Conservation (phyloP, 2,888 invertebrate species). For the Schizotus pectinicornis region DNA sequence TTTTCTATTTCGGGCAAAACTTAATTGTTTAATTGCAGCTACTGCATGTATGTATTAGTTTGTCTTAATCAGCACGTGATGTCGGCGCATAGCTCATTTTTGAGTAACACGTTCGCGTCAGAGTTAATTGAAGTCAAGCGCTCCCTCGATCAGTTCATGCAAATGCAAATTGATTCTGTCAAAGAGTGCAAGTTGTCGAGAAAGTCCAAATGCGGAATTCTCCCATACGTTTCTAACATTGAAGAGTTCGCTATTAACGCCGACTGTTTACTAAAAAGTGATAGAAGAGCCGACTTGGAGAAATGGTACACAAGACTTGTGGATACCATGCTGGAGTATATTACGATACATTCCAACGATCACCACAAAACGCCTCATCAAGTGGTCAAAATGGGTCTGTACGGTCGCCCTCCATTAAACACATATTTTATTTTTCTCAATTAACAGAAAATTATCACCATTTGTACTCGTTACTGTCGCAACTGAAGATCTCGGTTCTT, state of each 20-base stretch:
- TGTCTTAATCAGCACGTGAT: constrained; percentile 91
- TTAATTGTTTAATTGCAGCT: constrained; percentile 64
- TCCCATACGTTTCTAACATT: constrained; percentile 88
- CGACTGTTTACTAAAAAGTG: constrained; percentile 88
- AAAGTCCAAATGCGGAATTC: constrained; percentile 84
- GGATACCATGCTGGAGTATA: constrained; percentile 83
- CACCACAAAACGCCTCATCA: constrained; percentile 92
- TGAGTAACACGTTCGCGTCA: constrained; percentile 86
- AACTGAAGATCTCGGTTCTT: constrained; percentile 87
- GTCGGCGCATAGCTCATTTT: constrained; percentile 86
- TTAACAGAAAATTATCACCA: constrained; percentile 92
- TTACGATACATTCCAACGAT: constrained; percentile 77
- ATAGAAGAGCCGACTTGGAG: constrained; percentile 87
- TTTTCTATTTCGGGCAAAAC: constrained; percentile 3
- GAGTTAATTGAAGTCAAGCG: constrained; percentile 87
- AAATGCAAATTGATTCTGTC: constrained; percentile 80
- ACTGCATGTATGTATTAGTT: constrained; percentile 92
- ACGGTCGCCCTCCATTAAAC: constrained; percentile 44
- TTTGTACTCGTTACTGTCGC: constrained; percentile 83
- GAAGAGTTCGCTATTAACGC: constrained; percentile 87
- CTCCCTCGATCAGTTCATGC: constrained; percentile 91
- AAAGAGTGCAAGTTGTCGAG: constrained; percentile 77
- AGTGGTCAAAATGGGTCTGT: constrained; percentile 84
- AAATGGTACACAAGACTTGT: constrained; percentile 87
- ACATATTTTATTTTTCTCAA: constrained; percentile 22